Evolutionary conservation across 1,140 invertebrate genomes (phyloP), one percentile per base, ranked within the genome.

Genomic region (Lucilia sericata): DNA sequence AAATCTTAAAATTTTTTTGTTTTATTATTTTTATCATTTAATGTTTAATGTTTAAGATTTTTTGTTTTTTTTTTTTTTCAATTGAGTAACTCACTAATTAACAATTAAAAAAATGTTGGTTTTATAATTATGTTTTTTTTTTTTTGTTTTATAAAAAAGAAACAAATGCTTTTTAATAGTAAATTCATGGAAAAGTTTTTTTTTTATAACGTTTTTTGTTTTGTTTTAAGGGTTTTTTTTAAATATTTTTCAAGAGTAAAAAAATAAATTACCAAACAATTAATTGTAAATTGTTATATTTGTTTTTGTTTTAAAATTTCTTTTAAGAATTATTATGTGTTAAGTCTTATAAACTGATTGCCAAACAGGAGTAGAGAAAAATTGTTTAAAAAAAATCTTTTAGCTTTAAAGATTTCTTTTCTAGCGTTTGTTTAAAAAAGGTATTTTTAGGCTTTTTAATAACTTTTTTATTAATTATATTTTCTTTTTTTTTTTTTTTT

Each of bases 321-420:
- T 85, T 86, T 84, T 88, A 86, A 88, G 12, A 85, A 86, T 86
- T 85, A 86, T 86, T 87, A 88, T 87, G 86, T 85, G 86, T 88
- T 88, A 89, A 89, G 88, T 89, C 88, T 89, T 89, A 87, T 89
- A 87, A 87, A 87, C 88, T 89, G 88, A 89, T 89, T 89, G 88
- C 88, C 88, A 89, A 89, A 87, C 75, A 78, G 75, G 75, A 78
- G 42, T 78, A 36, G 74, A 76, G 19, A 30, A 34, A 78, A 19
- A n/a, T 42, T 76, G 5, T 80, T 80, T 0, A 49, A 49, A 47
- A 78, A 78, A 78, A 36, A 47, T 9, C n/a, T 78, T 36, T 36
- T 78, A n/a, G 19, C 3, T 60, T n/a, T 0, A 78, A 78, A 78
- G 9, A 21, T 80, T 49, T 13, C 49, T 78, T 78, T 78, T 51